These are phyloP conservation scores for Trachelipus rathkii DNA, from an alignment of 1,140 invertebrate species.

Conservation along the genomic window DNA sequence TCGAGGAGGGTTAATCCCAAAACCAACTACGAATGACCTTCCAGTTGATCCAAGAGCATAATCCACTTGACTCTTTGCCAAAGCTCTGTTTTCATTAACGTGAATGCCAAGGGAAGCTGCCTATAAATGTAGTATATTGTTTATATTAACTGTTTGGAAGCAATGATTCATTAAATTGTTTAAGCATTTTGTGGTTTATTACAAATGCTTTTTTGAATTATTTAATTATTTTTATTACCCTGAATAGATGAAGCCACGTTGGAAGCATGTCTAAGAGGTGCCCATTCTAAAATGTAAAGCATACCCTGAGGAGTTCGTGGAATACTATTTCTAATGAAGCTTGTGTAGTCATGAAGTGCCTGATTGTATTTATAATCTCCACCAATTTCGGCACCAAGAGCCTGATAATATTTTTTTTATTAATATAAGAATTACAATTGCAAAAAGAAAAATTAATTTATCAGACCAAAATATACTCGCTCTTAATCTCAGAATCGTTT, in stretches of 20 bases:
- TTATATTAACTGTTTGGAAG: no score
- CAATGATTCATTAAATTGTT: constrained; percentile 42
- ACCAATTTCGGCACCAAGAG: no score
- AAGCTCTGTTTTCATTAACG: constrained; percentile 52
- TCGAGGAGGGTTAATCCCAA: constrained; percentile 53
- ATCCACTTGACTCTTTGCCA: constrained; percentile 60
- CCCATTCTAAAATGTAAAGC: constrained; percentile 27
- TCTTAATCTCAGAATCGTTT: not conserved
- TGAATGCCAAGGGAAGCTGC: constrained; percentile 53
- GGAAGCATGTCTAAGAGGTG: constrained; percentile 25
- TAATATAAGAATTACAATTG: not conserved
- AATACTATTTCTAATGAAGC: not conserved
- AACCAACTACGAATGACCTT: constrained; percentile 62
- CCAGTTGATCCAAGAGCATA: constrained; percentile 61
- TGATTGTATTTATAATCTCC: no score
- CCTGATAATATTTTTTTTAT: no score
- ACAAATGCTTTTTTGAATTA: no score
- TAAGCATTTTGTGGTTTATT: no score
- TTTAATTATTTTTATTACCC: no score
- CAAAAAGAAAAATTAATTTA: not conserved
- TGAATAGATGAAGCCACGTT: constrained; percentile 30
- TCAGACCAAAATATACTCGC: not conserved
- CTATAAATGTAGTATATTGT: constrained; percentile 37
- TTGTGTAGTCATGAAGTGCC: no score
- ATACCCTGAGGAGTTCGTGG: constrained; percentile 30